Percentiles rank a stretch among this genome's conserved stretches.
These are phyloP conservation scores for Urocitellus parryii DNA, from an alignment of 2,113 vertebrate species.

Conservation along the genomic window DNA sequence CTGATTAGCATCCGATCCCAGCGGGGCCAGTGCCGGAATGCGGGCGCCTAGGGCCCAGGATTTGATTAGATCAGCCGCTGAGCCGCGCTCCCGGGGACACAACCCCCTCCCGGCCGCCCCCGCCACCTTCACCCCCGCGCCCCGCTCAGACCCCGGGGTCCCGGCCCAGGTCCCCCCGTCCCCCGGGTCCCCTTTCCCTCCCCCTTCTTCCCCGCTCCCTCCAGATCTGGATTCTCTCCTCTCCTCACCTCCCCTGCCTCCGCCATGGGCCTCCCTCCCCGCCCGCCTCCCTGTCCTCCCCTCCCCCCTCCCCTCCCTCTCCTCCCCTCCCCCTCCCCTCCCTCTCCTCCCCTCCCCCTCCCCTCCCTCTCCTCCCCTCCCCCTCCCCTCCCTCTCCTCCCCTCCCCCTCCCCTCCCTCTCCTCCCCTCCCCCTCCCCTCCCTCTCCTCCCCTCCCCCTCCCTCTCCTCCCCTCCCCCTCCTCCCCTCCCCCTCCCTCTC, in stretches of 20 bases:
- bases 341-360: too few relatives aligned
- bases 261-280: too few relatives aligned
- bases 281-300: neutral
- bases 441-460: too few relatives aligned
- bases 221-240: too few relatives aligned
- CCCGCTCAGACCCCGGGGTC: too few relatives aligned
- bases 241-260: too few relatives aligned
- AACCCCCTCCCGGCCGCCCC: slow-evolving; percentile 80
- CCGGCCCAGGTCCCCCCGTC: too few relatives aligned
- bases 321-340: rapidly evolving
- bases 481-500: rapidly evolving
- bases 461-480: rapidly evolving
- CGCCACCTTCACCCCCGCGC: neutral
- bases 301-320: rapidly evolving
- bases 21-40: slow-evolving; percentile 90
- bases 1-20: slow-evolving; percentile 91
- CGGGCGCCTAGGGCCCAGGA: slow-evolving; percentile 91
- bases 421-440: too few relatives aligned
- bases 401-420: neutral
- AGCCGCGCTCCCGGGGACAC: slow-evolving; percentile 86
- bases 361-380: rapidly evolving
- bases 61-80: slow-evolving; percentile 90
- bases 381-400: too few relatives aligned
- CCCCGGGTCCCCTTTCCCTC: too few relatives aligned
- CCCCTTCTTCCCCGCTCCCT: too few relatives aligned